These are phyloP conservation scores for Octopus bimaculoides DNA, from an alignment of 1,140 invertebrate species.

Conservation along the genomic window DNA sequence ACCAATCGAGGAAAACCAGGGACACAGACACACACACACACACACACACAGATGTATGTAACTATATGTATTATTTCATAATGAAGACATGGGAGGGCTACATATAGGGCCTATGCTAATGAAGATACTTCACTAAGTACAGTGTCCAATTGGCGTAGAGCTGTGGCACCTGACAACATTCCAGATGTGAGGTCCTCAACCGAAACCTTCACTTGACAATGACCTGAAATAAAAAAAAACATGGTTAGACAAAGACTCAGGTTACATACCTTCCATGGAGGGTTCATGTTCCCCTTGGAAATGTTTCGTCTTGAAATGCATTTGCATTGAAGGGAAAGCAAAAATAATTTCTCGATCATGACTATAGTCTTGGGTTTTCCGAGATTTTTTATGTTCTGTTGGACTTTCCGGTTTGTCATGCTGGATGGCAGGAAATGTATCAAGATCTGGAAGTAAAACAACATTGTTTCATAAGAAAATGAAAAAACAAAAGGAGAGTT, in stretches of 20 bases:
- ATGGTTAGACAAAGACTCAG: neutral
- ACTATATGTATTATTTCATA: no score
- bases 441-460: slow-evolving; percentile 69
- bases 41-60: no score
- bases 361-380: slow-evolving; percentile 69
- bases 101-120: no score
- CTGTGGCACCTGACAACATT: no score
- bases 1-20: no score
- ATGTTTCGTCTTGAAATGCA: slow-evolving; percentile 92
- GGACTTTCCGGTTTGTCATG: slow-evolving; percentile 60
- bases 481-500: neutral
- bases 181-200: no score
- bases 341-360: slow-evolving; percentile 94
- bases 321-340: slow-evolving; percentile 85
- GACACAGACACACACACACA: no score
- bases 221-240: no score
- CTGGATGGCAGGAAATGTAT: slow-evolving; percentile 74
- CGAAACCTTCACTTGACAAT: no score
- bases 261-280: slow-evolving; percentile 40
- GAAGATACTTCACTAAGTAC: no score
- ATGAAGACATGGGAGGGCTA: no score
- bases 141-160: no score
- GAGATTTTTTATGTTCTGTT: slow-evolving; percentile 41
- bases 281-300: slow-evolving; percentile 56
- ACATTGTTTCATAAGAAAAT: slow-evolving; percentile 9